Base-by-base conservation (phyloP, 2,797 vertebrate species). In the Smutsia temminckii region DNA sequence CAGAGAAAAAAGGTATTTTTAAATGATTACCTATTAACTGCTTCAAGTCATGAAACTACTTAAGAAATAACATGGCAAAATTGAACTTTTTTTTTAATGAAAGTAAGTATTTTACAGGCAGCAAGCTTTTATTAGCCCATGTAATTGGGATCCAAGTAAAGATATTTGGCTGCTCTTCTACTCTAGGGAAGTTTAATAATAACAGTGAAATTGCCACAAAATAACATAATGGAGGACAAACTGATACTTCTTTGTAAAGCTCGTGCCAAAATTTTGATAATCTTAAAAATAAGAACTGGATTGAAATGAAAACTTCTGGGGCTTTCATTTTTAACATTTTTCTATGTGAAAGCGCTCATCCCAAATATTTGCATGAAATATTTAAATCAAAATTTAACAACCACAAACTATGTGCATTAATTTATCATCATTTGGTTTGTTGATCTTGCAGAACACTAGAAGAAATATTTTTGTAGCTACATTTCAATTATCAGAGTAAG, bases 311-410 rank as follows among this genome's bases (percentile, higher is more conserved):
- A 91, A 94, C 74, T 13, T 42, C 32, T 68, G 5, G 7, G 0
- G 5, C 83, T 95, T 71, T 79, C 12, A 81, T 64, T 87, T 90
- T 77, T 66, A 87, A 88, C 20, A 74, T 25, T 59, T 79, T 85
- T 89, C 23, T 46, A 23, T 10, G 9, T 51, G 75, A 88, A 86
- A 86, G 20, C 6, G 29, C 4, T 72, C 23, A 34, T 79, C 3
- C 7, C 6, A 85, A 91, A 85, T 90, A 16, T 69, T 93, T 71
- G 12, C 6, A 85, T 53, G 13, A 89, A 83, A 25, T 68, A 57
- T 86, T 83, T 34, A 5, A 85, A 27, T 85, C 10, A 81, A 74
- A 94, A 90, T 91, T 1, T 8, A 53, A 49, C 10, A 29, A 23
- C 51, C 53, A 6, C 14, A 89, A 85, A 87, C 18, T 69, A 23